Evolutionary conservation across 2,888 invertebrate genomes (phyloP), one percentile per base, ranked within the genome.

Genomic region (Acanthoscelides obtectus): DNA sequence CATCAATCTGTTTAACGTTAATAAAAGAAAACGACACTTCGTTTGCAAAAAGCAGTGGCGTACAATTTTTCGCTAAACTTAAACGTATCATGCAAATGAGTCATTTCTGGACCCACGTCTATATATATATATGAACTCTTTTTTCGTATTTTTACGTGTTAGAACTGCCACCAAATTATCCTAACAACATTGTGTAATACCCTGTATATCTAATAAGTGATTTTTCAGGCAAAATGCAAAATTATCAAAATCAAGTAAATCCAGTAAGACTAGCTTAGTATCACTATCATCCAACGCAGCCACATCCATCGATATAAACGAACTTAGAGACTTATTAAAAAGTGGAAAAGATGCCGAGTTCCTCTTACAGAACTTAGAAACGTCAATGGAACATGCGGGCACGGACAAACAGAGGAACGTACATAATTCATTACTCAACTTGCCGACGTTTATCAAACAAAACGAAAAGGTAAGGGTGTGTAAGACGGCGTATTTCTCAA

Each of bases 361-460:
- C 79, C 86, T 91, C 75, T 82, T 92, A 65, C 90, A 91, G 71
- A 87, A 88, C 19, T 84, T 92, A 71, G 89, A 89, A 64, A 89
- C 90, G 19, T 89, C 89, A 20, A 89, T 90, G 75, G 87, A 88
- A 77, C 84, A 67, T 2, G 22, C 75, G 86, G 70, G 88, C 87
- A 81, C 76, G 20, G 86, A 85, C 0, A 87, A 88, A 22, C 64
- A 76, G 86, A 85, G 76, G 88, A 88, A 82, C 72, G 86, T 87
- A 20, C 87, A 87, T 77, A 88, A 89, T 77, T 94, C 94, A 6
- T 89, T 93, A 73, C 88, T 93, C 66, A 90, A 92, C 82, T 84
- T 95, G 72, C 94, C 94, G 0, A 93, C 94, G 0, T 94, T 92
- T 81, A 86, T 94, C 22, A 88, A 88, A 73, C 89, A 90, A 79